Conservation (phyloP, 2,113 vertebrate genomes). For the Nettapus auritus region DNA sequence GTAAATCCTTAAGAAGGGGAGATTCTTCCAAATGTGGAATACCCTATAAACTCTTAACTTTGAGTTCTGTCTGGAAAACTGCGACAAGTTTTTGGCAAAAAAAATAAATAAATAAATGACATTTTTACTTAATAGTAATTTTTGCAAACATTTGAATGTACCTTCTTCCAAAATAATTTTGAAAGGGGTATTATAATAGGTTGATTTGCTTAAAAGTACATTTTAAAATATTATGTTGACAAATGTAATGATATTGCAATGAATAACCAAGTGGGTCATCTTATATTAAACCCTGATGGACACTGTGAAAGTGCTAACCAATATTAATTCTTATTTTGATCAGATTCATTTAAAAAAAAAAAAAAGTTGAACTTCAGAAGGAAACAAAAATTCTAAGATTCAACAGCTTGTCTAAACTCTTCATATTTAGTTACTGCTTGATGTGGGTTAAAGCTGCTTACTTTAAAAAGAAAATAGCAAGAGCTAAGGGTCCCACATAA, state of each 20-base stretch:
- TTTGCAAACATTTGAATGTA: background rate
- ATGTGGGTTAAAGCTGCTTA: background rate
- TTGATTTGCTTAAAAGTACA: background rate
- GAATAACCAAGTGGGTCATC: background rate
- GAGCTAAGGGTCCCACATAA: background rate
- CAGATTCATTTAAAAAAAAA: background rate
- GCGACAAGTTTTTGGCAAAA: background rate
- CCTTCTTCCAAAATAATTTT: background rate
- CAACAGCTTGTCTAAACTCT: background rate
- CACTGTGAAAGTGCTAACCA: background rate
- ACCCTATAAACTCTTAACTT: background rate
- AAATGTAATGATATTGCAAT: background rate
- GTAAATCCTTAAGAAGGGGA: background rate
- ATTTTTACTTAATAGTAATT: background rate
- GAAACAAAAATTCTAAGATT: background rate
- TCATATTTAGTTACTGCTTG: background rate
- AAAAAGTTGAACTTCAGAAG: background rate
- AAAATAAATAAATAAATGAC: background rate
- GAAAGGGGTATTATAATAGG: background rate
- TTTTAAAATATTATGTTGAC: background rate
- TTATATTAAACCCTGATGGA: background rate
- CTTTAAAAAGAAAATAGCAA: background rate
- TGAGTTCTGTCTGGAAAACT: rapidly evolving
- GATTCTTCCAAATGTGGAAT: background rate
- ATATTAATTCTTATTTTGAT: background rate